Evolutionary conservation across 2,797 vertebrate species (phyloP).

Genomic region (Setipinna tenuifilis): DNA sequence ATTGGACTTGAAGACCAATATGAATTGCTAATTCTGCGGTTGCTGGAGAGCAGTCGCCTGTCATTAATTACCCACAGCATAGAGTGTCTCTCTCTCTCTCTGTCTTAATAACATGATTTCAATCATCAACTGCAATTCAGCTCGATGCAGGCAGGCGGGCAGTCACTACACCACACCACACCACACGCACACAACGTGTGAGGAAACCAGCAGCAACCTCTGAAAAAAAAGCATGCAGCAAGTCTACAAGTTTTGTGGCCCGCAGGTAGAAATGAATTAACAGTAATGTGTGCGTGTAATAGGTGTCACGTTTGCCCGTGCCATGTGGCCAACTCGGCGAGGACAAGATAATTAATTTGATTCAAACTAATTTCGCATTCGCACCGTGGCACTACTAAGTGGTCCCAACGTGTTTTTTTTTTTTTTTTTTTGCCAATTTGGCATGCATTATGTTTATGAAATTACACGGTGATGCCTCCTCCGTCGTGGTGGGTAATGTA

Average conservation of each 20-base stretch:
- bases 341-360: conserved; percentile 5
- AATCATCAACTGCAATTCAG: conserved; percentile 31
- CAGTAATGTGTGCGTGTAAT: conserved; percentile 16
- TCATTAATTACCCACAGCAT: conserved; percentile 39
- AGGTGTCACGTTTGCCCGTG: background rate
- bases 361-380: conserved; percentile 28
- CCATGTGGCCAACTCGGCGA: background rate
- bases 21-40: conserved; percentile 31
- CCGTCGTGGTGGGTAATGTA: background rate
- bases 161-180: background rate
- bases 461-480: conserved; percentile 15
- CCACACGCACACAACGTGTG: too few species aligned
- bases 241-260: background rate
- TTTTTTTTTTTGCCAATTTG: background rate
- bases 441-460: conserved; percentile 26
- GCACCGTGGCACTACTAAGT: conserved; percentile 25
- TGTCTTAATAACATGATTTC: conserved; percentile 33
- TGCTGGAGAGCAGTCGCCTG: conserved; percentile 24
- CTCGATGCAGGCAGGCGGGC: background rate
- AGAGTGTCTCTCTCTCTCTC: conserved; percentile 19
- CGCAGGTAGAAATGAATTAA: conserved; percentile 6
- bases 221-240: background rate
- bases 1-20: conserved; percentile 13
- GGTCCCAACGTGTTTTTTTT: conserved; percentile 36
- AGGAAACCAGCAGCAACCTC: background rate